Evolutionary conservation across 1,140 invertebrate species (phyloP), one percentile per base, ranked within the genome.

Genomic region (Muscidifurax raptorellus): DNA sequence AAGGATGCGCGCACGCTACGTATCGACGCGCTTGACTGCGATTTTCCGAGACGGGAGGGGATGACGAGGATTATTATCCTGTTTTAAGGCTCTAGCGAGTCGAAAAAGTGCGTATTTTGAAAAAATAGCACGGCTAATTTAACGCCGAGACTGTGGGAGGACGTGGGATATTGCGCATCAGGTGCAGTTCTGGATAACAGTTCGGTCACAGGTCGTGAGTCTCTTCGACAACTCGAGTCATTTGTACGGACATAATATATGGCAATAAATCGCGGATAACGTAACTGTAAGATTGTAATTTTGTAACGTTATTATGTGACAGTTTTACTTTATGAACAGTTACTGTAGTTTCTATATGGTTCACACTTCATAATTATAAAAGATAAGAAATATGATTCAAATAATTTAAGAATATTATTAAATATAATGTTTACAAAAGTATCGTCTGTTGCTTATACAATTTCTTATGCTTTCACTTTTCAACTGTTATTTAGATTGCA

Each of bases 1-100:
- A 66, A n/a, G 25, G 12, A n/a, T 71, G 32, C 79, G 27, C 79
- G 27, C 79, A 32, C 32, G 52, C 76, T 30, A 64, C 28, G 4
- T 22, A 13, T 9, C 13, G 77, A 72, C 44, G 4, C 79, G 79
- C 36, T 72, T 22, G 27, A 28, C 30, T 66, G 77, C 15, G 78
- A 80, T 80, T 80, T 80, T 67, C 66, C 76, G 44, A 69, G 36
- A 27, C 27, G 47, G 5, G 28, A 69, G 25, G 25, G 25, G 0
- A 18, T 5, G 27, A 69, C 9, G 25, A 7, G 25, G 15, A 66
- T 66, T 25, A 66, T 13, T 78, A 10, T 22, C 10, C 10, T 18
- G 13, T 69, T 80, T 80, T 69, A 71, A 71, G 67, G 69, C 40
- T 71, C 79, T 30, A 71, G 18, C 28, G 44, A 74, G 9, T 76